A percentile compares a stretch with the other conserved stretches of the same genome.
These are phyloP conservation scores for Malthinus seriepunctatus DNA, from an alignment of 2,888 invertebrate genomes.

Conservation along the genomic window DNA sequence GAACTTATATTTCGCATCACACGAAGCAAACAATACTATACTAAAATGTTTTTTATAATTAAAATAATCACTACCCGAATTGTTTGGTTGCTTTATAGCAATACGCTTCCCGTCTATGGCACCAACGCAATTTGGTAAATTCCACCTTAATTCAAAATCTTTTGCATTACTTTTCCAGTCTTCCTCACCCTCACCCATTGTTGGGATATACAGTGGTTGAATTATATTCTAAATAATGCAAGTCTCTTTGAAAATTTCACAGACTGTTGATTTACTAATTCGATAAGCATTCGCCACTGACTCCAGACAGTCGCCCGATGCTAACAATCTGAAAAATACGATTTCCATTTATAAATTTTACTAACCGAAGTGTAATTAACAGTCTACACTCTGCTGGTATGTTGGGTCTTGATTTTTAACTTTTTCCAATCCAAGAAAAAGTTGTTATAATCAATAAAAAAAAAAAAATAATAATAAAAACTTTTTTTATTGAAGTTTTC, in stretches of 20 bases:
- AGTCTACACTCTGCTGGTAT: no score
- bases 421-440: no score
- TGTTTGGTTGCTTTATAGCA: conserved; percentile 35
- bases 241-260: background rate
- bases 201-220: conserved; percentile 2
- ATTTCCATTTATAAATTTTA: no score
- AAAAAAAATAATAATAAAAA: no score
- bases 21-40: conserved; percentile 33
- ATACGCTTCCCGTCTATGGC: conserved; percentile 42
- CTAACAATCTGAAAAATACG: background rate
- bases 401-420: no score
- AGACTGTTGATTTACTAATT: background rate
- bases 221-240: background rate
- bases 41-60: conserved; percentile 41
- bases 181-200: background rate
- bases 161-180: background rate
- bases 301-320: background rate
- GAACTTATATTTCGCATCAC: conserved; percentile 42
- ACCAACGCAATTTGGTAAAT: conserved; percentile 30
- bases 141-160: background rate
- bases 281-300: background rate
- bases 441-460: no score
- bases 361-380: no score
- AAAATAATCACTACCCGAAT: conserved; percentile 39
- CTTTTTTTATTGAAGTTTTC: no score